A percentile compares a stretch with the other conserved stretches of the same genome.
phyloP scores from a whole-genome alignment of 2,113 vertebrate species.

The Campylomormyrus tamandua region DNA sequence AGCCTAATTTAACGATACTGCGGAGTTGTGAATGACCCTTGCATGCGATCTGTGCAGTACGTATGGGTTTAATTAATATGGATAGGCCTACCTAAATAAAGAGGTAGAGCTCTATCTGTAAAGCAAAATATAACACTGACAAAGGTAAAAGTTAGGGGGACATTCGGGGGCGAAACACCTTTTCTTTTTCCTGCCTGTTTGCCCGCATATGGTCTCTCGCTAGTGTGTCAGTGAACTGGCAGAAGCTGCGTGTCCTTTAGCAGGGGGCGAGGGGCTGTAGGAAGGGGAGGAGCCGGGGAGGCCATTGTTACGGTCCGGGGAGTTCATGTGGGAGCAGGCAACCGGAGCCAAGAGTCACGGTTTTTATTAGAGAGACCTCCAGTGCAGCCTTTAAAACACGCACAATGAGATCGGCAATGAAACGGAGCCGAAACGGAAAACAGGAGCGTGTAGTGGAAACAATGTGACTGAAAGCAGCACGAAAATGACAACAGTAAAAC shows the following conservation, averaged over 20 bases:
- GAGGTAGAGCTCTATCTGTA: neutral
- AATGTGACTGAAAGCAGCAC: neutral
- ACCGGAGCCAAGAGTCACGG: neutral
- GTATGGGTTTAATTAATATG: neutral
- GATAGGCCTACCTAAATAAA: neutral
- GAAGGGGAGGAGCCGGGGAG: neutral
- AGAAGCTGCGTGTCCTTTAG: neutral
- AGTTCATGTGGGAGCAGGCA: neutral
- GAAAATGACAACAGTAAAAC: neutral
- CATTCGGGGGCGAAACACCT: neutral
- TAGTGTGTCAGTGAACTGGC: neutral
- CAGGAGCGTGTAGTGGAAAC: neutral
- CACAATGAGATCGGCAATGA: neutral
- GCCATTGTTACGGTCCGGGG: conserved; percentile 3
- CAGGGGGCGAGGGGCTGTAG: neutral
- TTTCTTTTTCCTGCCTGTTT: neutral
- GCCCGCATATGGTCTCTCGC: neutral
- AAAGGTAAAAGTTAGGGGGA: neutral
- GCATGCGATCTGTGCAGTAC: neutral
- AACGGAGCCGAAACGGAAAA: neutral
- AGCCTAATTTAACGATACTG: neutral
- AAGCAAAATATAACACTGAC: neutral
- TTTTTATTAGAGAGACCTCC: neutral
- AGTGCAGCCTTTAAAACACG: neutral
- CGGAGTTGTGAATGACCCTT: neutral